These are phyloP conservation scores for Pygocentrus nattereri DNA, from an alignment of 2,797 vertebrate genomes.

Conservation along the genomic window DNA sequence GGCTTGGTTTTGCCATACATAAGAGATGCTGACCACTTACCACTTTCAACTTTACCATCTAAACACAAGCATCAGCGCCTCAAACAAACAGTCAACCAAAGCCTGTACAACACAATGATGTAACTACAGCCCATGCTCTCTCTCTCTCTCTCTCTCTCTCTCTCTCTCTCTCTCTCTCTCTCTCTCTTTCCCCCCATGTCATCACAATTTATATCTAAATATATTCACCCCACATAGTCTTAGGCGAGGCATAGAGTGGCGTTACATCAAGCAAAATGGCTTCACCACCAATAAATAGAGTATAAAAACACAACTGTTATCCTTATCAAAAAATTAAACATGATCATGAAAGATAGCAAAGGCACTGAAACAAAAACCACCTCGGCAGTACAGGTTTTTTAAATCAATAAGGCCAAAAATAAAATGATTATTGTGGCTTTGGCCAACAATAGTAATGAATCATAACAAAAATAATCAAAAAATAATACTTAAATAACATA, in stretches of 20 bases:
- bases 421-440: constrained; percentile 88
- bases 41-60: constrained; percentile 37
- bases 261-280: constrained; percentile 93
- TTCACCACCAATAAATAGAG: constrained; percentile 99
- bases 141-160: constrained; percentile 8
- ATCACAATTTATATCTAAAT: constrained; percentile 38
- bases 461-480: constrained; percentile 78
- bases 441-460: constrained; percentile 85
- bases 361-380: constrained; percentile 89
- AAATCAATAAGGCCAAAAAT: constrained; percentile 78
- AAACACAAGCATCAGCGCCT: constrained; percentile 42
- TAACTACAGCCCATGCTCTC: constrained; percentile 39
- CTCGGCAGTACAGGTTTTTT: constrained; percentile 88
- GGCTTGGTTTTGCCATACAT: constrained; percentile 71
- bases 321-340: constrained; percentile 70
- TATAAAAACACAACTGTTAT: constrained; percentile 80
- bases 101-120: constrained; percentile 42
- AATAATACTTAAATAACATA: constrained; percentile 95
- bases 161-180: constrained; percentile 35
- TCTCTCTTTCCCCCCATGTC: constrained; percentile 41
- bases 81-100: constrained; percentile 41
- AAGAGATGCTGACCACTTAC: constrained; percentile 40
- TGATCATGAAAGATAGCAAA: constrained; percentile 79
- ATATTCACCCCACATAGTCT: constrained; percentile 60
- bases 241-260: constrained; percentile 66